These are phyloP conservation scores for Synanthedon formicaeformis DNA, from an alignment of 2,888 invertebrate genomes.

Conservation along the genomic window DNA sequence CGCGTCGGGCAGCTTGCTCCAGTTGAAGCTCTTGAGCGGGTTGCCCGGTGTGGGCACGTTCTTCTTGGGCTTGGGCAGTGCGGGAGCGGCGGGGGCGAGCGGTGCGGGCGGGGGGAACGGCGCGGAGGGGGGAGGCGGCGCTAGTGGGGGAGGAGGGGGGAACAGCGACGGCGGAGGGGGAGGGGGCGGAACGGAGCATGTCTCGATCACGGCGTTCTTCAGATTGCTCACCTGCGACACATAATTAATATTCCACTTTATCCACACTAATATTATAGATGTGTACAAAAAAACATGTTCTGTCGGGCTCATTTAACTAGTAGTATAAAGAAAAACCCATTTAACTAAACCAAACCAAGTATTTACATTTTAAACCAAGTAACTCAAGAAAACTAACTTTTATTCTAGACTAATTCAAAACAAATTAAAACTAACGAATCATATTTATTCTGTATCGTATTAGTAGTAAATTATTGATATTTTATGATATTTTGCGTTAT, in stretches of 20 bases:
- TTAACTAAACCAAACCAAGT: too few species aligned
- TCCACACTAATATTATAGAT: too few species aligned
- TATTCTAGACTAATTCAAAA: too few species aligned
- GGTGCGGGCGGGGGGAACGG: conserved; percentile 72
- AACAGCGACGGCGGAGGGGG: conserved; percentile 64
- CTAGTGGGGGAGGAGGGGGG: conserved; percentile 66
- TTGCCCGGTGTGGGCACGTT: conserved; percentile 94
- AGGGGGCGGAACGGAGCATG: conserved; percentile 33
- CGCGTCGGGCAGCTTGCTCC: conserved; percentile 93
- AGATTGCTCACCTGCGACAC: conserved; percentile 51
- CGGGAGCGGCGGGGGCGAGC: conserved; percentile 61
- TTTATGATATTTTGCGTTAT: too few species aligned
- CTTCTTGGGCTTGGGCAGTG: conserved; percentile 76
- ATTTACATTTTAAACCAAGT: too few species aligned
- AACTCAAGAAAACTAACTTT: too few species aligned
- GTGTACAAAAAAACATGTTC: too few species aligned
- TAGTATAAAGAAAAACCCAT: too few species aligned
- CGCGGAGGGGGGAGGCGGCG: conserved; percentile 72
- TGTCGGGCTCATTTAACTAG: too few species aligned
- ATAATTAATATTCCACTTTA: neutral
- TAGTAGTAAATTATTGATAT: too few species aligned
- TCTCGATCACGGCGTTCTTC: conserved; percentile 57
- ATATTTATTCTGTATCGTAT: too few species aligned
- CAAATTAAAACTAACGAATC: too few species aligned
- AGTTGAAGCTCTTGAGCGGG: conserved; percentile 96